Evolutionary conservation across 2,888 invertebrate species (phyloP), one percentile per base, ranked within the genome.

Genomic region (Brachyopa scutellaris): DNA sequence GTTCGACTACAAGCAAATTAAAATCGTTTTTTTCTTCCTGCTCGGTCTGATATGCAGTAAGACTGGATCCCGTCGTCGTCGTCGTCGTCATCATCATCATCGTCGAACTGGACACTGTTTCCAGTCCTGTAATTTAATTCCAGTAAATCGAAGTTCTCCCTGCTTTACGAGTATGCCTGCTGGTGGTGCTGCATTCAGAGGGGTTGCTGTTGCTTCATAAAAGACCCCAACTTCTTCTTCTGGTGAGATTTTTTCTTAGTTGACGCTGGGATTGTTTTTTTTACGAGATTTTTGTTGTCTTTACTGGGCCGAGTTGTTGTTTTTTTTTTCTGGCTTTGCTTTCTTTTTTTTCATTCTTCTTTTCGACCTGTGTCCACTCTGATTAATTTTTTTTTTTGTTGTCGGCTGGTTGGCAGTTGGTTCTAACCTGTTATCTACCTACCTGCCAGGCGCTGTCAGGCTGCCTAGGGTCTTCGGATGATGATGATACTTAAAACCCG

Each of bases 11-110:
- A 61, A 77, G 74, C 84, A 84, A 78, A 84, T 84, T 79, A 79
- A 79, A 79, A 84, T 74, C 51, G 51, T 66, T 79, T 84, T 67
- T 87, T 87, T 86, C 87, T 88, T 87, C 86, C 87, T 88, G 87
- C 86, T 85, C 87, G 85, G 49, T 51, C 72, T 82, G 72, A 78
- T 70, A 64, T 84, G 86, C 73, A 74, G 74, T 82, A 80, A 72
- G 62, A 78, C 78, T 78, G 74, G 73, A 83, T 72, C 67, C 59
- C 69, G 62, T 83, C 86, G 87, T 85, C 64, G 45, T 82, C 86
- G 87, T 85, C 77, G 8, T 57, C 76, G 33, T 79, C 82, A 74
- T 74, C 67, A 57, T 42, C 84, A 57, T 84, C 85, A 83, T 76
- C 62, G 84, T 66, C 80, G 64, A 76, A 80, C 79, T 79, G 74